A percentile compares a stretch with the other conserved stretches of the same genome.
Conservation (phyloP, 2,113 vertebrate species). For the Oryzias javanicus region DNA sequence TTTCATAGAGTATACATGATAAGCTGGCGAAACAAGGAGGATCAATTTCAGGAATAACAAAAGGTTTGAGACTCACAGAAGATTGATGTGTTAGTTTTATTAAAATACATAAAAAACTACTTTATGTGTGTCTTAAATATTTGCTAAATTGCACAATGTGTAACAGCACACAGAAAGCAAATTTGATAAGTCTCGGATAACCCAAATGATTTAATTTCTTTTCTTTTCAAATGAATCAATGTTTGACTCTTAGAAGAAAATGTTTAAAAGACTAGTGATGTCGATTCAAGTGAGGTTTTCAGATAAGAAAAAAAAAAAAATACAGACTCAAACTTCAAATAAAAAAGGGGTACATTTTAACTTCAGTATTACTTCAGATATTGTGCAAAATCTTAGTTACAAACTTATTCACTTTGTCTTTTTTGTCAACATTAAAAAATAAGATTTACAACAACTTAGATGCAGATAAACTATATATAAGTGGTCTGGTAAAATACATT, state of each 20-base stretch:
- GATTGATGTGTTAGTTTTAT: slow-evolving; percentile 81
- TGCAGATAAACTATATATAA: slow-evolving; percentile 42
- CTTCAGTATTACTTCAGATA: slow-evolving; percentile 51
- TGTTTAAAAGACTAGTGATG: slow-evolving; percentile 28
- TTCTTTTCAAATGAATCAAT: slow-evolving; percentile 38
- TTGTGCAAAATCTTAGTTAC: slow-evolving; percentile 64
- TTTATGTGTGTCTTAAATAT: slow-evolving; percentile 75
- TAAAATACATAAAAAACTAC: slow-evolving; percentile 87
- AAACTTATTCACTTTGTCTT: slow-evolving; percentile 54
- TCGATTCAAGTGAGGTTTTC: slow-evolving; percentile 41
- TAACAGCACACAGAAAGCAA: slow-evolving; percentile 76
- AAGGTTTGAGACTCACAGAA: slow-evolving; percentile 72
- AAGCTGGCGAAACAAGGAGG: slow-evolving; percentile 26
- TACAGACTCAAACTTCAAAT: slow-evolving; percentile 45
- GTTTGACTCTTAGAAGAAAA: slow-evolving; percentile 38
- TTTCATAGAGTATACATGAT: slow-evolving; percentile 39
- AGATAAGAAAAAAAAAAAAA: slow-evolving; percentile 56
- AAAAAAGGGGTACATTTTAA: slow-evolving; percentile 39
- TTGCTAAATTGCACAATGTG: slow-evolving; percentile 76
- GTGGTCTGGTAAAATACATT: slow-evolving; percentile 43
- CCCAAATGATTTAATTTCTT: slow-evolving; percentile 34
- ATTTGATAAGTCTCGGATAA: slow-evolving; percentile 56
- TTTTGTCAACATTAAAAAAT: slow-evolving; percentile 46
- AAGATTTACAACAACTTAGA: slow-evolving; percentile 47
- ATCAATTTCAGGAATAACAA: slow-evolving; percentile 46